Evolutionary conservation across 1,140 invertebrate species (phyloP).

Genomic region (Maniola jurtina): DNA sequence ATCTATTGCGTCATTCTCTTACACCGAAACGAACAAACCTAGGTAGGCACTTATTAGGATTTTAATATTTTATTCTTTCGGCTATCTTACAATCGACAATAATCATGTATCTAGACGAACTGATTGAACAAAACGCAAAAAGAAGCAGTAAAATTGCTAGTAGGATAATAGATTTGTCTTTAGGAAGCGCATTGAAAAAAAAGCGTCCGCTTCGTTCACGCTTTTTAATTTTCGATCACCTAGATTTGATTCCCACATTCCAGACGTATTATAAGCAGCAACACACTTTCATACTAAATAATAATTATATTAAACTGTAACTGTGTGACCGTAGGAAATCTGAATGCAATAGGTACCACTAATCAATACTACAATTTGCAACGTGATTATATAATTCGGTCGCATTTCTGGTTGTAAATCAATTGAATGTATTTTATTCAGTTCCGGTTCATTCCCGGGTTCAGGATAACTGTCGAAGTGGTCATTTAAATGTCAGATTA

Average conservation of each 20-base stretch:
- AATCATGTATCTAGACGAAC: no score
- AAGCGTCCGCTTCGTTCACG: no score
- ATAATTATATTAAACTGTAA: not conserved
- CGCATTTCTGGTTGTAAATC: not conserved
- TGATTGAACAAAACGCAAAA: no score
- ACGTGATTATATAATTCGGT: not conserved
- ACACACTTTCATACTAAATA: no score
- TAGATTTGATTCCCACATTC: no score
- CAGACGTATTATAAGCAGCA: no score
- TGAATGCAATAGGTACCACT: not conserved
- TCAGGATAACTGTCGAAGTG: slow-evolving; percentile 9
- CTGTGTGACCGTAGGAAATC: not conserved
- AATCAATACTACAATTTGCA: not conserved
- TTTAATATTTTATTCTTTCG: not conserved
- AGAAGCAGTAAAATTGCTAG: no score
- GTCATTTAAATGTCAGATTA: slow-evolving; percentile 9
- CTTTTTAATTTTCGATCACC: no score
- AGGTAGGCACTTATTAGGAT: not conserved
- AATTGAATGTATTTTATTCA: slow-evolving; percentile 4
- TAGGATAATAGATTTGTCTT: no score
- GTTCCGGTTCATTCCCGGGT: slow-evolving; percentile 8
- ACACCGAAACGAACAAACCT: not conserved
- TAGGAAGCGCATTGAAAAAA: no score
- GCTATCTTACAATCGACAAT: no score
- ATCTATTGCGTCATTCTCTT: not conserved